Base-by-base conservation (phyloP, 92 coral and sea anemone species). In the Phymanthus crucifer region DNA sequence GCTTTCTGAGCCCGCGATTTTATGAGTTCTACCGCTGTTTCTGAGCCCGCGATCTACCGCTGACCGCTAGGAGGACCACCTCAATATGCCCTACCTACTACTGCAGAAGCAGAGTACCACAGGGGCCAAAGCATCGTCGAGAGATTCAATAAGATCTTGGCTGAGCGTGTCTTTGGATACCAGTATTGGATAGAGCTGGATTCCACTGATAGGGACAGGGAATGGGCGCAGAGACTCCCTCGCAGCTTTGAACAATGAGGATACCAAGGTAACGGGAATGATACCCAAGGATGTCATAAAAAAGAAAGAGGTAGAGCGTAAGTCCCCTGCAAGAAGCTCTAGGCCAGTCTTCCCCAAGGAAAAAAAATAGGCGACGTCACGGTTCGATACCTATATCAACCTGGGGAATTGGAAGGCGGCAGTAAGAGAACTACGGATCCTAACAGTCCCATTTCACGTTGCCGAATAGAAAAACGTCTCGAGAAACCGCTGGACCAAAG, bases 341-440 rank as follows among this genome's bases (percentile, higher is more conserved):
- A 31, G 73, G 24, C 32, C 64, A 0, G 77, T 40, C n/a, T 6
- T 6, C 1, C 64, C 21, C 3, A 73, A 73, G 13, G 77, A 73
- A 48, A 37, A 37, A 5, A 73, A 26, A 12, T 73, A 26, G 1
- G 4, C 47, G 0, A 40, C 40, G 74, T 52, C 0, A 21, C 18
- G 3, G 79, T 73, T 18, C 0, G 78, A 36, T 81, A 57, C 17
- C 72, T 71, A 8, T 80, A 80, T 40, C 52, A 71, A 6, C 67
- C 84, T 2, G 71, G 84, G 5, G 78, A 71, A 61, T 43, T 71
- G 35, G 72, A 54, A 32, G 78, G 84, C 64, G 70, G 77, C 17
- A 18, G n/a, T 24, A 46, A 40, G 69, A 8, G 78, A 43, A 78
- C 78, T 34, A 80, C 78, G 14, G 84, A 80, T 24, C 78, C 84